Evolutionary conservation across 1,140 invertebrate genomes (phyloP), one percentile per base, ranked within the genome.

Genomic region (Hypsibius dujardini): DNA sequence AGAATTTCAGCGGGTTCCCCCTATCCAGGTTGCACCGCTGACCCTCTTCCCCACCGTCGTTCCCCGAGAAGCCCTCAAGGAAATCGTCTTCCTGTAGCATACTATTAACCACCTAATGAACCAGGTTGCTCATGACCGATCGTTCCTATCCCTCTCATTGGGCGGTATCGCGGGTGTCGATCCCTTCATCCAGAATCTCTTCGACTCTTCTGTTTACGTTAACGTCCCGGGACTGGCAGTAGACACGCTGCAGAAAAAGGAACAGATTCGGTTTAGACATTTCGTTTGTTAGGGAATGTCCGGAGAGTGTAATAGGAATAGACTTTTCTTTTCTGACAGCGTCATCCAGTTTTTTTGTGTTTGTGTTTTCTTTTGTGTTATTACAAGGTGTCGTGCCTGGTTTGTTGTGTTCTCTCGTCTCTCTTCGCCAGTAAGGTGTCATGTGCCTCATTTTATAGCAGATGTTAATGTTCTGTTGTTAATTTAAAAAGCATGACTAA

Each of bases 111-210:
- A 7, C n/a, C 50, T 56, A n/a, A 7, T 7, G 50, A 7, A 56
- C 50, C 50, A n/a, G n/a, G n/a, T 56, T 7, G 50, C 50, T n/a
- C 50, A 56, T 56, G 50, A 56, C 50, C 7, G n/a, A n/a, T 56
- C 50, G 7, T 56, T 56, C 50, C 50, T 56, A 7, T 7, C n/a
- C 50, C n/a, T n/a, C n/a, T 7, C 50, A 7, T n/a, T 56, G n/a
- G 7, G n/a, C 7, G 50, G 50, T 7, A n/a, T n/a, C 50, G 50
- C 50, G 7, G 7, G 7, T n/a, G 50, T 56, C 50, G 50, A 56
- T 56, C 50, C 50, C n/a, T 56, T 56, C 50, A 56, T n/a, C 50
- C 50, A n/a, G n/a, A 56, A 56, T 56, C 50, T 56, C 50, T n/a
- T 56, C 7, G 7, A 56, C n/a, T n/a, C n/a, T n/a, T n/a, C n/a